Percentiles rank a stretch among this genome's conserved stretches.
These are phyloP conservation scores for Drosophila guanche DNA, from an alignment of 1,140 invertebrate species.

Conservation along the genomic window DNA sequence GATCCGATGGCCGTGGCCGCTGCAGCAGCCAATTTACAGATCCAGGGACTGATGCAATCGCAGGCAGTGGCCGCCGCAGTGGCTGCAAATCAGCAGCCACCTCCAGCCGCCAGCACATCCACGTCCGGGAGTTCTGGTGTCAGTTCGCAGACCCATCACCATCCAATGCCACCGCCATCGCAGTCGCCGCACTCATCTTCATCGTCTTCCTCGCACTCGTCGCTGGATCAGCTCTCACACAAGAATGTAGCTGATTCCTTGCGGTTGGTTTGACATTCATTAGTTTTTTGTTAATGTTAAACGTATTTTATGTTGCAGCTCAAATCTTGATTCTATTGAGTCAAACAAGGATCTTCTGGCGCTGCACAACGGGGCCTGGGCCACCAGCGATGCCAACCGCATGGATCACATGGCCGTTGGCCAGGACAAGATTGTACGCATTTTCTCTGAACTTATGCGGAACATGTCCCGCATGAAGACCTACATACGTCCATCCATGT, in stretches of 20 bases:
- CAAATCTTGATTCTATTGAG: conserved; percentile 82
- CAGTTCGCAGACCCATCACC: conserved; percentile 53
- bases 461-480: conserved; percentile 94
- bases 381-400: conserved; percentile 61
- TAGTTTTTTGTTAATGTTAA: neutral
- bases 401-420: conserved; percentile 85
- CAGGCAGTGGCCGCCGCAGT: conserved; percentile 73
- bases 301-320: conserved; percentile 28
- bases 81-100: conserved; percentile 61
- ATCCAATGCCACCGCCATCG: conserved; percentile 72
- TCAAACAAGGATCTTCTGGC: conserved; percentile 88
- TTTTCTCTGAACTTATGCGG: conserved; percentile 92
- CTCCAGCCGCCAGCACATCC: conserved; percentile 23
- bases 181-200: conserved; percentile 80
- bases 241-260: conserved; percentile 72
- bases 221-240: conserved; percentile 69
- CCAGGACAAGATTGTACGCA: conserved; percentile 91
- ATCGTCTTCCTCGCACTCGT: conserved; percentile 76
- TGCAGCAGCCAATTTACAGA: conserved; percentile 78
- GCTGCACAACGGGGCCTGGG: conserved; percentile 88
- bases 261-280: conserved; percentile 47
- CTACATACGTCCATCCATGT: conserved; percentile 92
- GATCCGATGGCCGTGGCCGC: conserved; percentile 81
- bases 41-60: conserved; percentile 76
- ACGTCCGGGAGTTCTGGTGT: conserved; percentile 29